A percentile compares a stretch with the other conserved stretches of the same genome.
Evolutionary conservation across 2,113 vertebrate genomes (phyloP).

Genomic region (Hippocampus zosterae): DNA sequence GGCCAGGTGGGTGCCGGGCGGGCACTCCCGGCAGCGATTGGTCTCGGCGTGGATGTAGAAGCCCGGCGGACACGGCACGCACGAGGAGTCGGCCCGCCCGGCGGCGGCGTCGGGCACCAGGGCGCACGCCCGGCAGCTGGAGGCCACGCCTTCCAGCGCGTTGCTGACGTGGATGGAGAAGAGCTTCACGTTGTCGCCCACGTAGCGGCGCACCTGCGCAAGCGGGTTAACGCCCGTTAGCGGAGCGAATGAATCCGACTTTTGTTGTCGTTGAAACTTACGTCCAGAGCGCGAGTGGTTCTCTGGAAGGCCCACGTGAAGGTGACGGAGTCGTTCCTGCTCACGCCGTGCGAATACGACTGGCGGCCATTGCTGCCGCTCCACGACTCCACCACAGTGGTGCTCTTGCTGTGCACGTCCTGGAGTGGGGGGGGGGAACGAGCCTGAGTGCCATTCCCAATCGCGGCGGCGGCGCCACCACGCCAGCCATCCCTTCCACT

Average conservation of each 20-base stretch:
- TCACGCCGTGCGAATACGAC: conserved; percentile 85
- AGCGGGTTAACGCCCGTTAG: background rate
- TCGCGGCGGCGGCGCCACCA: conserved; percentile 69
- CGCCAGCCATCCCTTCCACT: conserved; percentile 3
- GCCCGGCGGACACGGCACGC: conserved; percentile 87
- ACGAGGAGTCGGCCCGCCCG: conserved; percentile 78
- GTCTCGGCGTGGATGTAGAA: conserved; percentile 87
- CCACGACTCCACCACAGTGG: conserved; percentile 95
- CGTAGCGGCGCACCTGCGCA: conserved; percentile 77
- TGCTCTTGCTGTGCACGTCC: conserved; percentile 91
- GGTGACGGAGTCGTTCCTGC: conserved; percentile 85
- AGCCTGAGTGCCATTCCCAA: conserved; percentile 66
- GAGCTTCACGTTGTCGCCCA: conserved; percentile 87
- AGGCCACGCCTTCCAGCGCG: conserved; percentile 83
- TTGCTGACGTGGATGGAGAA: conserved; percentile 91
- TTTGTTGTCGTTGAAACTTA: conserved; percentile 58
- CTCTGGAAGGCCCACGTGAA: conserved; percentile 98
- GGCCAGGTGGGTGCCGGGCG: conserved; percentile 82
- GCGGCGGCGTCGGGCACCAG: conserved; percentile 73
- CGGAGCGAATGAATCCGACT: no score
- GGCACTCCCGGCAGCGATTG: conserved; percentile 88
- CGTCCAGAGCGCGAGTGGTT: conserved; percentile 84
- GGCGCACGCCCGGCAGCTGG: conserved; percentile 83
- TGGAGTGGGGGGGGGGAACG: conserved; percentile 54
- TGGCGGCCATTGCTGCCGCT: conserved; percentile 88